Base-by-base conservation (phyloP, 1,140 invertebrate genomes). In the Drosophila baimaii region DNA sequence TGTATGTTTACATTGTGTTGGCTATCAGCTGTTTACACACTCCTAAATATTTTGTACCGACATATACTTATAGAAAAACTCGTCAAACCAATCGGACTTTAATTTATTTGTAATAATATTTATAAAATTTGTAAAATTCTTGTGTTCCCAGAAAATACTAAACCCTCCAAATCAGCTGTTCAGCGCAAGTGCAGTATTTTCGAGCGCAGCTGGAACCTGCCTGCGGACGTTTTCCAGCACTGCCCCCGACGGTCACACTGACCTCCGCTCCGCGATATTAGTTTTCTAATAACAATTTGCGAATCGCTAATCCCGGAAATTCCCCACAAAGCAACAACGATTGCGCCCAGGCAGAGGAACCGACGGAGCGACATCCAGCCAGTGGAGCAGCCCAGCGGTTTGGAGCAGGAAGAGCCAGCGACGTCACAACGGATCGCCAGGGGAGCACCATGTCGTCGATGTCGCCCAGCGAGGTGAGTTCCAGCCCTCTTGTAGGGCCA, bases 401-500 rank as follows among this genome's bases (percentile, higher is more conserved):
- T 49, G 65, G 44, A 56, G 69, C 37, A 69, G 66, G 13, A 54
- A 61, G 54, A 37, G 59, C 64, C 55, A 71, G 57, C 43, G 29
- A 31, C 64, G 35, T 19, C 47, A 71, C 10, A 47, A 82, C 56
- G 29, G 69, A 72, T 12, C 37, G 46, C 43, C 41, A 37, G 41
- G 55, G 65, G 51, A 64, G 27, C 13, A 78, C 43, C 33, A 89
- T 86, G 82, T 76, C 84, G 43, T 77, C 85, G 47, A 89, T 83
- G 84, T 89, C 84, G 62, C 84, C 84, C 37, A 89, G 84, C 56
- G 84, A 89, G 84, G 84, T 89, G 52, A 89, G 84, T 75, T 25
- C 23, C 37, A 12, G 21, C 0, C 4, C 54, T 29, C 55, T 61
- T 46, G 8, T 61, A 29, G 8, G 5, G 12, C 2, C 13, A 17